phyloP scores from a whole-genome alignment of 2,797 vertebrate species.

The Luscinia megarhynchos region DNA sequence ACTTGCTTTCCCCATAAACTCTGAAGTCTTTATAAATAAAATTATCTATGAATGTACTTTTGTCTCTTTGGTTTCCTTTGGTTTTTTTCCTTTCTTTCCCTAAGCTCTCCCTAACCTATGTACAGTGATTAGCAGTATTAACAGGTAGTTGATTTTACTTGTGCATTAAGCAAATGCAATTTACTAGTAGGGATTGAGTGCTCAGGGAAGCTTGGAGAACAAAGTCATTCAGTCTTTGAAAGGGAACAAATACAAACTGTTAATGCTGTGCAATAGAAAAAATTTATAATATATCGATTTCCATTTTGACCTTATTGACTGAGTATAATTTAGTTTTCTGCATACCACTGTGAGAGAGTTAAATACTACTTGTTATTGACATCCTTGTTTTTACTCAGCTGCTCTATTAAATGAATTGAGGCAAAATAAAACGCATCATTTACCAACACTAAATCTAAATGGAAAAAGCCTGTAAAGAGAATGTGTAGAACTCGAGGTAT shows the following conservation, averaged over 20 bases:
- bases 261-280: not conserved
- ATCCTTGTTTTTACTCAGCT: not conserved
- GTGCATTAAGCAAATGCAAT: conserved; percentile 53
- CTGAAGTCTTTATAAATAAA: not conserved
- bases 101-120: not conserved
- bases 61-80: not conserved
- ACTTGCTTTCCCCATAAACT: not conserved
- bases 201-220: conserved; percentile 10
- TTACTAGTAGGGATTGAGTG: not conserved
- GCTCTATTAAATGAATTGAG: not conserved
- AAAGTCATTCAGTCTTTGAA: conserved; percentile 2
- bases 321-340: not conserved
- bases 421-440: conserved; percentile 42
- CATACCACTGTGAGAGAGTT: not conserved
- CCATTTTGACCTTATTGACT: not conserved
- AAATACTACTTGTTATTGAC: not conserved
- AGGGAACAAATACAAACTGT: not conserved
- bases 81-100: not conserved
- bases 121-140: conserved; percentile 32
- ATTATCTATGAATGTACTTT: not conserved
- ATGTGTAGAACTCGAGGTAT: not conserved
- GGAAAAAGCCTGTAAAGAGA: conserved; percentile 28
- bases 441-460: conserved; percentile 37
- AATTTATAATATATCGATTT: not conserved
- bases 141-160: conserved; percentile 51